These are phyloP conservation scores for Drosophila yooni DNA, from an alignment of 2,888 invertebrate genomes.

Conservation along the genomic window DNA sequence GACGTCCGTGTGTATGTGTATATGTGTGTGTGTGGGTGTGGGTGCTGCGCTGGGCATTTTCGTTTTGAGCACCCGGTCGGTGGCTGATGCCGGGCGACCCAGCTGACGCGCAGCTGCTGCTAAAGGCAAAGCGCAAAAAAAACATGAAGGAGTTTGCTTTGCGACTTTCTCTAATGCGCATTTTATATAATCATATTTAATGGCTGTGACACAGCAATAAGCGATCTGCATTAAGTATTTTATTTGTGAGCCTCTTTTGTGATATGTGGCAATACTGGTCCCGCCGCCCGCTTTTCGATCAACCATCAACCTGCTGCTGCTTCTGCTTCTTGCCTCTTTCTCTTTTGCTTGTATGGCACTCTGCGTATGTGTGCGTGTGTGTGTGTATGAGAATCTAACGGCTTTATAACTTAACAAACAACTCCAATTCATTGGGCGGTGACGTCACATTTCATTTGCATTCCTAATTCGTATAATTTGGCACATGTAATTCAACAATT, in stretches of 20 bases:
- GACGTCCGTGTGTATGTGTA: constrained; percentile 31
- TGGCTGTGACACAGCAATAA: constrained; percentile 3
- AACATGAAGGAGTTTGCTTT: constrained; percentile 12
- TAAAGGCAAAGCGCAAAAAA: constrained; percentile 3
- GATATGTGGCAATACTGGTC: constrained; percentile 53
- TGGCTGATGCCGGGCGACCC: constrained; percentile 41
- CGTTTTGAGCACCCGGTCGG: constrained; percentile 28
- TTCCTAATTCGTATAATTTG: constrained; percentile 30
- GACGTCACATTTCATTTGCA: constrained; percentile 45
- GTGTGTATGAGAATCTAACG: constrained; percentile 36
- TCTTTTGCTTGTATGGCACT: constrained; percentile 17
- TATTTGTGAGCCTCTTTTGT: constrained; percentile 5
- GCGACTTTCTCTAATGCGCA: constrained; percentile 22
- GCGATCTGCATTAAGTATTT: constrained; percentile 28
- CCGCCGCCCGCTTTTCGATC: constrained; percentile 23
- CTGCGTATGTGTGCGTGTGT: constrained; percentile 1
- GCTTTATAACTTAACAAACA: constrained; percentile 46
- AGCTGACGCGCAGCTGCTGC: constrained; percentile 46
- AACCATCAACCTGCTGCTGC: constrained; percentile 49
- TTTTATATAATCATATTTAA: constrained; percentile 36
- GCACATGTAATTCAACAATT: constrained; percentile 25
- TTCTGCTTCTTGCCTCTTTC: constrained; percentile 36
- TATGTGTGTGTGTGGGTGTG: constrained; percentile 32
- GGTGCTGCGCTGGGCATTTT: constrained; percentile 77
- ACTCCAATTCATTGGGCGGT: constrained; percentile 47